Evolutionary conservation across 2,113 vertebrate genomes (phyloP), one percentile per base, ranked within the genome.

Genomic region (Nothocercus nigrocapillus): DNA sequence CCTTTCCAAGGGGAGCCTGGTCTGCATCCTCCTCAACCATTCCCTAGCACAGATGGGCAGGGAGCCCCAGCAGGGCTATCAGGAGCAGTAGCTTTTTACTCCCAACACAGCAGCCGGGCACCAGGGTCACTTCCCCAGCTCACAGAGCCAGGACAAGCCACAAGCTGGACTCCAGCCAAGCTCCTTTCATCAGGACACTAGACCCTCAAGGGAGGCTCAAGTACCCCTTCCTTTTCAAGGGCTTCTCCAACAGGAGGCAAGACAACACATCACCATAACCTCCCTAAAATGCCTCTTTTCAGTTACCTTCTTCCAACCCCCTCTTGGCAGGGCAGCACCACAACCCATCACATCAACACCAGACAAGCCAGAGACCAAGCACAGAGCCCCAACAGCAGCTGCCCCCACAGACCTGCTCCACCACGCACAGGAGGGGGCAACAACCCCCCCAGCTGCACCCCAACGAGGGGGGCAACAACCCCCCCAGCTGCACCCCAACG

Each of bases 381-480:
- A 54, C 22, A 62, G 11, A 25, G 54, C 30, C 30, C 42, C 34
- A 11, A 16, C 3, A 16, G 16, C 64, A 53, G 11, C 10, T 54
- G 15, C 27, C 7, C 8, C 13, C 14, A 5, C 15, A 2, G 7
- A 28, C 51, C 7, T 36, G 4, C 1, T 19, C 40, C 45, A 4
- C 27, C 19, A 24, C 25, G 16, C 8, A 20, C 64, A 67, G 19
- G 12, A 44, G 13, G 18, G 3, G 5, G 8, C 36, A 36, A 36
- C 36, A 36, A 53, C 24, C 27, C 54, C 27, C 24, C 8, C 49
- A 11, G 19, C 21, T 9, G 4, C 20, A 4, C 51, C 51, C 14
- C 3, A 47, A 17, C 2, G 0, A 7, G 0, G 0, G 15, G n/a
- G n/a, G n/a, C n/a, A n/a, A n/a, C n/a, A n/a, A n/a, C n/a, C 27